Evolutionary conservation across 1,140 invertebrate genomes (phyloP).

Genomic region (Adelges cooleyi): DNA sequence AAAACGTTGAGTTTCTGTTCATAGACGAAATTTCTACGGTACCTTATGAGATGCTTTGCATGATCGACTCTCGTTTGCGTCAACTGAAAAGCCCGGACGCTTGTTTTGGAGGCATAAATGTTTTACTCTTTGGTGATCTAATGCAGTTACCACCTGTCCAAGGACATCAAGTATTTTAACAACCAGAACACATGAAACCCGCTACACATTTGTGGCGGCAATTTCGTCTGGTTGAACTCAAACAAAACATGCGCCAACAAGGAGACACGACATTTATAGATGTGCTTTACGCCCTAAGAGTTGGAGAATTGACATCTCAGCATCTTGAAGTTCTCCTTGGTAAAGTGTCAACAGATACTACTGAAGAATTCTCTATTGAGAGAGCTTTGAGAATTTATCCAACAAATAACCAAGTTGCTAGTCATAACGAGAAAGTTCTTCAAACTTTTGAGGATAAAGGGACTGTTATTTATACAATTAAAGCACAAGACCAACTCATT

Average conservation of each 20-base stretch:
- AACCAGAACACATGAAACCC: too few relatives aligned
- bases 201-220: too few relatives aligned
- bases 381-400: conserved; percentile 32
- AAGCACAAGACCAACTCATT: conserved; percentile 33
- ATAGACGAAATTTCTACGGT: conserved; percentile 41
- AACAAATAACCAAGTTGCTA: conserved; percentile 30
- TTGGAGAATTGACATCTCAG: conserved; percentile 32
- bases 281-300: not conserved
- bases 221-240: conserved; percentile 31
- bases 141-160: too few relatives aligned
- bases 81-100: too few relatives aligned
- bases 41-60: too few relatives aligned
- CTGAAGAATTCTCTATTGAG: conserved; percentile 30
- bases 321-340: conserved; percentile 30
- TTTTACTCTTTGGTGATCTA: too few relatives aligned
- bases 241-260: not conserved
- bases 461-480: conserved; percentile 29
- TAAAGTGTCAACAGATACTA: conserved; percentile 29
- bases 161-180: too few relatives aligned
- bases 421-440: conserved; percentile 30
- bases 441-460: conserved; percentile 25
- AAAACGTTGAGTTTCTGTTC: conserved; percentile 38
- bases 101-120: too few relatives aligned
- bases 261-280: not conserved
- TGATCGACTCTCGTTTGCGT: too few relatives aligned